Conservation (phyloP, 2,113 vertebrate species). For the Arizona elegans region DNA sequence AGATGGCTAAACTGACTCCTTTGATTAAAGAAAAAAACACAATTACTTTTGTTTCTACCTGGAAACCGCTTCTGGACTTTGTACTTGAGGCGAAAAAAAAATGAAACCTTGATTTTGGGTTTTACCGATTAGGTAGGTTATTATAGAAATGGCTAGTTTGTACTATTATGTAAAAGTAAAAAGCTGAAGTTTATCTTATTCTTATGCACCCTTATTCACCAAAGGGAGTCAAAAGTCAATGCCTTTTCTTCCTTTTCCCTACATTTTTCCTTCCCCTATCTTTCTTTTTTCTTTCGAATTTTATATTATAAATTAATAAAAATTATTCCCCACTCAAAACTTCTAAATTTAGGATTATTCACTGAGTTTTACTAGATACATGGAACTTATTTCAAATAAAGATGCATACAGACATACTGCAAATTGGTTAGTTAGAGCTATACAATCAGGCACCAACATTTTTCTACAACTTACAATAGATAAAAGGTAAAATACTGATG, state of each 20-base stretch:
- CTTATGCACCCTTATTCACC: background rate
- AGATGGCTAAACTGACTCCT: background rate
- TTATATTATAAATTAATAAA: background rate
- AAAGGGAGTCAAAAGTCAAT: background rate
- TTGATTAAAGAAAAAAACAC: background rate
- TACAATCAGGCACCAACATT: background rate
- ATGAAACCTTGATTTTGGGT: background rate
- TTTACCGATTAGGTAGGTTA: background rate
- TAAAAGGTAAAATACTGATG: background rate
- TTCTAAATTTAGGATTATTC: background rate
- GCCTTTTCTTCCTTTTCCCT: background rate
- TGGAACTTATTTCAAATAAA: background rate
- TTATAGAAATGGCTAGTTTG: background rate
- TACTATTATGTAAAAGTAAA: background rate
- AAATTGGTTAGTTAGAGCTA: no score
- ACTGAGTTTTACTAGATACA: background rate
- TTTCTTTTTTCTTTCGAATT: background rate
- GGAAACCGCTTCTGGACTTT: background rate
- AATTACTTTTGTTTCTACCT: background rate
- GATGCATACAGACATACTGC: background rate
- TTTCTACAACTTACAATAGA: background rate
- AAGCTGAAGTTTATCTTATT: background rate
- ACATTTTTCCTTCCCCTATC: background rate
- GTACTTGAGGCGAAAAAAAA: background rate
- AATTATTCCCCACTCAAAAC: background rate